phyloP scores from a whole-genome alignment of 2,113 vertebrate genomes.

The Tetrao urogallus region DNA sequence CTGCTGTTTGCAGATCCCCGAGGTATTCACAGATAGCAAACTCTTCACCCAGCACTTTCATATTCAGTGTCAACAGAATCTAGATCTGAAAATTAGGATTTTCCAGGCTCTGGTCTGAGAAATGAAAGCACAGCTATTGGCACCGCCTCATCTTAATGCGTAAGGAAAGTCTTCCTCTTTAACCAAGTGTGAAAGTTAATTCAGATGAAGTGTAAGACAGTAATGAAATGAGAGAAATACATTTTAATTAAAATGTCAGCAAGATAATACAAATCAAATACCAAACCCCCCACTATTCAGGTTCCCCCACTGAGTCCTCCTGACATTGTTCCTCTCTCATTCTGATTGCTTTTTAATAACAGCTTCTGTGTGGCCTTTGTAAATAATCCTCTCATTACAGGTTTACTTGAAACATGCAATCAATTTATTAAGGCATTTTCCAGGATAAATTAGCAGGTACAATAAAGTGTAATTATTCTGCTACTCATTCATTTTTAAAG shows the following conservation, averaged over 20 bases:
- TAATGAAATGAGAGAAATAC: conserved; percentile 42
- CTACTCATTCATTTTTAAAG: conserved; percentile 12
- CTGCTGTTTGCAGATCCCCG: background rate
- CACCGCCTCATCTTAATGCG: background rate
- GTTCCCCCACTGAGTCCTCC: background rate
- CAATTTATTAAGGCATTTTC: conserved; percentile 43
- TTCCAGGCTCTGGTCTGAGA: background rate
- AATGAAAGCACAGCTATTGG: background rate
- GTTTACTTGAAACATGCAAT: background rate
- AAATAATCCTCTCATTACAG: conserved; percentile 17
- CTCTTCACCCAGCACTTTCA: background rate
- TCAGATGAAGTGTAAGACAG: conserved; percentile 58
- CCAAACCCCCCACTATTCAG: background rate
- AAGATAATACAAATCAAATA: conserved; percentile 34
- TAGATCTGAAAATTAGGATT: background rate
- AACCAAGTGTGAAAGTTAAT: conserved; percentile 65
- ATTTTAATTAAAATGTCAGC: conserved; percentile 69
- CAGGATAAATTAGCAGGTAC: conserved; percentile 40
- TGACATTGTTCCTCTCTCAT: background rate
- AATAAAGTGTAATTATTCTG: background rate
- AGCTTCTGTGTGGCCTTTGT: background rate
- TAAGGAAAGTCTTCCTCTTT: background rate
- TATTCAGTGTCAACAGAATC: background rate
- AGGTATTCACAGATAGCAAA: background rate
- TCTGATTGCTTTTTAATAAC: conserved; percentile 49